phyloP scores from a whole-genome alignment of 1,140 invertebrate genomes.

The Fragariocoptes setiger region DNA sequence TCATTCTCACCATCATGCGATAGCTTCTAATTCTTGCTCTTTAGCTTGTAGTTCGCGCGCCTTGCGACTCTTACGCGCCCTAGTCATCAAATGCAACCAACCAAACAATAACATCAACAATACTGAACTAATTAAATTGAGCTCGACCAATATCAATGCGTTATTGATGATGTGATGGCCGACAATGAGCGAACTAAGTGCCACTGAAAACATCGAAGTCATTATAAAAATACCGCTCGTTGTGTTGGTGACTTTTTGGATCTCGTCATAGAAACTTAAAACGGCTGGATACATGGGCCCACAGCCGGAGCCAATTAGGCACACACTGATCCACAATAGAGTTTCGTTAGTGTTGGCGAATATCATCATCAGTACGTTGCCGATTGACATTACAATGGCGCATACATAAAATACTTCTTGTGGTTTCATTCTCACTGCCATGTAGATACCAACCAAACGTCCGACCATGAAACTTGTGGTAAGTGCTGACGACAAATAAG shows the following conservation, averaged over 20 bases:
- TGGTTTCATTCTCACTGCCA: slow-evolving; percentile 4
- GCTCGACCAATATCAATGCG: slow-evolving; percentile 6
- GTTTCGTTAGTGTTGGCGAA: slow-evolving; percentile 1
- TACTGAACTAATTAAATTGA: slow-evolving; percentile 6
- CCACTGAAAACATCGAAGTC: slow-evolving; percentile 3
- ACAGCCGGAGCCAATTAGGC: slow-evolving; percentile 4
- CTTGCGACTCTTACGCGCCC: background rate
- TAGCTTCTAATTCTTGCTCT: background rate
- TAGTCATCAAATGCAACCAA: background rate
- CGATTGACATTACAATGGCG: slow-evolving; percentile 4
- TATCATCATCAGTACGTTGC: slow-evolving; percentile 5
- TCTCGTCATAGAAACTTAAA: background rate
- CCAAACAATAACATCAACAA: background rate
- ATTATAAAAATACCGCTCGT: slow-evolving; percentile 7
- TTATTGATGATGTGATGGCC: slow-evolving; percentile 7
- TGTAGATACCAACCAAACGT: slow-evolving; percentile 4
- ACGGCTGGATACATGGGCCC: background rate
- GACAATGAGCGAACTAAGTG: slow-evolving; percentile 4
- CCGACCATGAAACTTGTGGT: slow-evolving; percentile 5
- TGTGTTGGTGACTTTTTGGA: slow-evolving; percentile 6
- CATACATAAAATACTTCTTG: slow-evolving; percentile 4
- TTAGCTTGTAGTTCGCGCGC: background rate
- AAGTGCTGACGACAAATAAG: slow-evolving; percentile 3
- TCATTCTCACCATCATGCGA: background rate
- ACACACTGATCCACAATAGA: slow-evolving; percentile 5